Evolutionary conservation across 2,888 invertebrate genomes (phyloP), one percentile per base, ranked within the genome.

Genomic region (Orthosia gothica): DNA sequence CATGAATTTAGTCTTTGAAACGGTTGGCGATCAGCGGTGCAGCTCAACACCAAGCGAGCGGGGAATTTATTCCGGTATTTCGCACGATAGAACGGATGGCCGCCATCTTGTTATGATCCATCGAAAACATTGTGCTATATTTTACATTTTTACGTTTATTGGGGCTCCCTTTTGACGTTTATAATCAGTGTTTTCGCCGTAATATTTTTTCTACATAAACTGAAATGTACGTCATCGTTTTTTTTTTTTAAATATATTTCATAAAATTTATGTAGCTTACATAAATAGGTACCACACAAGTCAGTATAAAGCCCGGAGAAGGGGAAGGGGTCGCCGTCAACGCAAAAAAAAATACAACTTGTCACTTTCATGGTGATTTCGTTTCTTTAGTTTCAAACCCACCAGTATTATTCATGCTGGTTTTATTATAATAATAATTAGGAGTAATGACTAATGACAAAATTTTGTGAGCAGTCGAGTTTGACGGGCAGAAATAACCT

Each of bases 51-150:
- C 88, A 89, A 91, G 91, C 89, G 89, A 91, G 74, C 75, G 83
- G 87, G 84, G 92, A 93, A 93, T 93, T 93, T 93, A 93, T 94
- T 92, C 93, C 93, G 93, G 92, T 93, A 92, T 91, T 92, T 82
- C 85, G 83, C 84, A 88, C 86, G 89, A 86, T 87, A 89, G 85
- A 88, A 83, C 82, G 82, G 72, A 69, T 74, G 84, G 84, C 91
- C 85, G 94, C 94, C 94, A 94, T 94, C 78, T 94, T 94, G 93
- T 77, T 84, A 85, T 87, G 76, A 65, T 83, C 72, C 72, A 80
- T 83, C 63, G 71, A 73, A 69, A 72, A 76, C 64, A 68, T 78
- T 67, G 61, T 49, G 13, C 32, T 20, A n/a, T 61, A 26, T 61
- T 74, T 71, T 75, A 23, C 16, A 64, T 67, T 76, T 76, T 58